phyloP scores from a whole-genome alignment of 2,113 vertebrate genomes.

The Agapornis roseicollis region DNA sequence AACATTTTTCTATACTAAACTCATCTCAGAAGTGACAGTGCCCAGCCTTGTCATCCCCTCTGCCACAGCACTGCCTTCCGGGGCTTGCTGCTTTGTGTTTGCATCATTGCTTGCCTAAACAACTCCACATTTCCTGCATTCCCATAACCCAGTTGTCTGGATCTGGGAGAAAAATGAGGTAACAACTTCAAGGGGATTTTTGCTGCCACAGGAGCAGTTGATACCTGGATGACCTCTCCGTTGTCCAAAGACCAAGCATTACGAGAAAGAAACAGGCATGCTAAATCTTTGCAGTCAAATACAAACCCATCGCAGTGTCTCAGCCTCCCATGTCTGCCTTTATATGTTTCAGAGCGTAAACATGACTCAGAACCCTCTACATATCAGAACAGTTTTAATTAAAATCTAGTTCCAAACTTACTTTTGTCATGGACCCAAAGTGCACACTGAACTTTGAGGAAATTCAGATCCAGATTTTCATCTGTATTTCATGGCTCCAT shows the following conservation, averaged over 20 bases:
- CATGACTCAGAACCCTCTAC: background rate
- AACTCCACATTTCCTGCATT: background rate
- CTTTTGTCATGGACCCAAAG: background rate
- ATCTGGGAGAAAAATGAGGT: background rate
- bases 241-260: background rate
- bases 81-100: background rate
- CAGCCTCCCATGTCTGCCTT: background rate
- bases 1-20: background rate
- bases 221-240: background rate
- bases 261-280: background rate
- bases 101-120: background rate
- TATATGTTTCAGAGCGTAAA: background rate
- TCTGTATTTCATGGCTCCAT: background rate
- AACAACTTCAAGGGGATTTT: background rate
- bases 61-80: rapidly evolving
- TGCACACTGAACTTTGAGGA: background rate
- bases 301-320: background rate
- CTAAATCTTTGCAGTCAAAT: background rate
- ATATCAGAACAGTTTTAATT: background rate
- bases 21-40: background rate
- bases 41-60: background rate
- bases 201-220: background rate
- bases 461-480: background rate
- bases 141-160: background rate
- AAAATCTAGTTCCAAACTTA: background rate